Base-by-base conservation (phyloP, 2,113 vertebrate genomes). In the Ophiodon elongatus region DNA sequence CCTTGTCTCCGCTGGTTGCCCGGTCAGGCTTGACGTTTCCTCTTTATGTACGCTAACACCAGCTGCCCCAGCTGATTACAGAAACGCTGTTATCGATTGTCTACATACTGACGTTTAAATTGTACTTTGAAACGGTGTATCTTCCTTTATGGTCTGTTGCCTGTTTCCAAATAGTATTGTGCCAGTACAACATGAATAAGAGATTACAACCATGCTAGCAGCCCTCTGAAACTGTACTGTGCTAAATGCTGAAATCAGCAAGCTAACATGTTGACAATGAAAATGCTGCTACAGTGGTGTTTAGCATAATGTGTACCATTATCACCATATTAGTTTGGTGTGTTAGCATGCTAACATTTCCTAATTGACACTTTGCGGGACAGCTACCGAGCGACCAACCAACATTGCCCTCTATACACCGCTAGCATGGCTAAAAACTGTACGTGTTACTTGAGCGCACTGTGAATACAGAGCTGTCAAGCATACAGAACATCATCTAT, bases 381-480 rank as follows among this genome's bases (percentile, higher is more conserved):
- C 29, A 14, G 45, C 21, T 35, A 43, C n/a, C 3, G 7, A 52
- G 29, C 9, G 2, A 37, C 23, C 45, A 3, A 33, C 39, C 39
- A 45, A 43, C 39, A 17, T 6, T 29, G 43, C 9, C 23, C 7
- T 39, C 14, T 27, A 41, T 0, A 5, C 8, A 21, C 27, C 0
- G 7, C 35, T 54, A 23, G 5, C 6, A 3, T n/a, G 6, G 60
- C n/a, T 78, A 47, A 74, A 76, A 77, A 45, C 23, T 35, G 52
- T 31, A 65, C 25, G 63, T 80, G 65, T 75, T 41, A 41, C 60
- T 50, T 45, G 35, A 68, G 35, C 25, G 50, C 21, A 4, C 6
- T 56, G 37, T 72, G 77, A 82, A 76, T 41, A 45, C 21, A 35
- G 62, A 85, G 62, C 56, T 73, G 66, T 75, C 4, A 4, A 43